Evolutionary conservation across 1,140 invertebrate genomes (phyloP), one percentile per base, ranked within the genome.

Genomic region (Apis florea): DNA sequence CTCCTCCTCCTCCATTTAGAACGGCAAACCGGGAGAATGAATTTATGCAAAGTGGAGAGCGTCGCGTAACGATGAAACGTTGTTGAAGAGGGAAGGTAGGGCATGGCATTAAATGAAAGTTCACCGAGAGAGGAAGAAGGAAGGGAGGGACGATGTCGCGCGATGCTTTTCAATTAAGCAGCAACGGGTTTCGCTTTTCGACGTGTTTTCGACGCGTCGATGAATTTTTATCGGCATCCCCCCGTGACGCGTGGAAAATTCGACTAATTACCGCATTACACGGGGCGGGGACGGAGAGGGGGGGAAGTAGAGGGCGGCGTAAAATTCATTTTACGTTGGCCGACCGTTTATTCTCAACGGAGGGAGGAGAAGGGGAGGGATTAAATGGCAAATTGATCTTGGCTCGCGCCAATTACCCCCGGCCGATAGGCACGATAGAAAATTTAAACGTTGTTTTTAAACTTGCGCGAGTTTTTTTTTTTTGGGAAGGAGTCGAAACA

Each of bases 341-440:
- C 51, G 49, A 12, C 26, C 80, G 78, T 84, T 76, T 74, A 82
- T 82, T 82, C 83, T 79, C 79, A 86, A 75, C 70, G 79, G n/a
- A n/a, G n/a, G n/a, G n/a, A n/a, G n/a, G n/a, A n/a, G n/a, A n/a
- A n/a, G n/a, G 5, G 31, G 31, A 63, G 64, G 64, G 80, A 84
- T 86, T 84, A 82, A 82, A 84, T 74, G 77, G 77, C 64, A 51
- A 79, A 83, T 81, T 79, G 79, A 77, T 74, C 67, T 61, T 74
- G 76, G 54, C 56, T 80, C 71, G 47, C 63, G 51, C 51, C 75
- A 83, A 77, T 85, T 85, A 83, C 56, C 54, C 61, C 2, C 21
- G 24, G 6, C 21, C 74, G n/a, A 58, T 58, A 58, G 24, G 6
- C 61, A 24, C 21, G 58, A 40, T 40, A 40, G 31, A 2, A 40